A percentile compares a stretch with the other conserved stretches of the same genome.
Conservation (phyloP, 2,113 vertebrate genomes). For the cat (Felis catus) region DNA sequence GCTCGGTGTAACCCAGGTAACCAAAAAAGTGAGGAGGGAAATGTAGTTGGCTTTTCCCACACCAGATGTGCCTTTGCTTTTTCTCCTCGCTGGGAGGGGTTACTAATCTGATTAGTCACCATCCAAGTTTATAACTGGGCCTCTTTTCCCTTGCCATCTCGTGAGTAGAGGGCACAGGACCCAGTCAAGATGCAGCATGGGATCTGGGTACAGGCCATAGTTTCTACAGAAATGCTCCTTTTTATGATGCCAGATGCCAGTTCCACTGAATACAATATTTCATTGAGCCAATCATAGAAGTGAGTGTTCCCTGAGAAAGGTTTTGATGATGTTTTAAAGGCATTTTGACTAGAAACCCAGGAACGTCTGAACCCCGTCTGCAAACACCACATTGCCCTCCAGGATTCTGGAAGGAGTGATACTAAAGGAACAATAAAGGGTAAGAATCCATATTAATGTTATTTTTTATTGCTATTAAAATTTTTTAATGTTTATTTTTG, state of each 20-base stretch:
- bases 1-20: neutral
- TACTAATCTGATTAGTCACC: neutral
- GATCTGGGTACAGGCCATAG: neutral
- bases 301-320: neutral
- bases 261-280: neutral
- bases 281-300: neutral
- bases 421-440: neutral
- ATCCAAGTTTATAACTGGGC: neutral
- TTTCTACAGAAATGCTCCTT: neutral
- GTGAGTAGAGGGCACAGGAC: neutral
- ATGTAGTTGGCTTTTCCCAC: neutral
- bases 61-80: neutral
- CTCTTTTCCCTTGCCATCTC: neutral
- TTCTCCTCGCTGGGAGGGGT: neutral
- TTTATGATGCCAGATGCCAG: slow-evolving; percentile 1
- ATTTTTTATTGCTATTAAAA: neutral
- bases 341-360: neutral
- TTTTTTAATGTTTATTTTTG: too few relatives aligned
- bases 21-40: neutral
- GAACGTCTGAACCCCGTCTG: neutral
- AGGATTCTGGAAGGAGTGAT: neutral
- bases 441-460: neutral
- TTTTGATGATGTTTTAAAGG: neutral
- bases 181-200: neutral
- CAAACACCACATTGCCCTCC: neutral